A percentile compares a stretch with the other conserved stretches of the same genome.
Evolutionary conservation across 2,888 invertebrate genomes (phyloP).

Genomic region (Catocala fraxini): DNA sequence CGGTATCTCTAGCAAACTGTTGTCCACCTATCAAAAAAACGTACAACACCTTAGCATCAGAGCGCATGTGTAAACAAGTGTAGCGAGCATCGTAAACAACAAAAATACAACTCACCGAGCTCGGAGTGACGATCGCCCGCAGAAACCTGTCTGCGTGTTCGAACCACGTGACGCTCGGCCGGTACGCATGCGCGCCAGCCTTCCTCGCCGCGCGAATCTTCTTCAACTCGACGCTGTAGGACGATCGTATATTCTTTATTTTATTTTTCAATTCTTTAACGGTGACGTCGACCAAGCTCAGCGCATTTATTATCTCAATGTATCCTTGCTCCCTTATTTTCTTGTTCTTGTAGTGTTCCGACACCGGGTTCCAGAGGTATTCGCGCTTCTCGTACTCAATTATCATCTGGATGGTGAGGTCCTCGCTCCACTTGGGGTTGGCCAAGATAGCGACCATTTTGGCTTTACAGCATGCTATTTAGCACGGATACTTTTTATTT

Average conservation of each 20-base stretch:
- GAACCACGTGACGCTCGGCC: constrained; percentile 87
- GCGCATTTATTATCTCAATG: constrained; percentile 81
- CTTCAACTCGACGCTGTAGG: constrained; percentile 86
- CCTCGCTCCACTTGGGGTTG: constrained; percentile 86
- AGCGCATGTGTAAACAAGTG: constrained; percentile 61
- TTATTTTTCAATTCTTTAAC: constrained; percentile 86
- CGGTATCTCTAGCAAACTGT: constrained; percentile 80
- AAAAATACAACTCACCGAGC: constrained; percentile 78
- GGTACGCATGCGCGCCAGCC: constrained; percentile 86
- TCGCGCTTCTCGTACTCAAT: constrained; percentile 85
- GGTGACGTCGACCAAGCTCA: constrained; percentile 81
- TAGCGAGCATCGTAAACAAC: constrained; percentile 56
- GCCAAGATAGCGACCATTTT: constrained; percentile 83
- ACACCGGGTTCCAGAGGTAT: constrained; percentile 84
- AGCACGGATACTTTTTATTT: constrained; percentile 53
- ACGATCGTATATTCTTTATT: constrained; percentile 85
- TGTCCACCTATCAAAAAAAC: constrained; percentile 78
- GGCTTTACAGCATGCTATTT: constrained; percentile 72
- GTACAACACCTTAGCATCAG: constrained; percentile 44
- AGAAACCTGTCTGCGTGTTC: constrained; percentile 87
- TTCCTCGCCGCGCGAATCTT: constrained; percentile 86
- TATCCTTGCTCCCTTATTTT: constrained; percentile 84
- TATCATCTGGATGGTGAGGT: constrained; percentile 84
- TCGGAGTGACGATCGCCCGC: constrained; percentile 86
- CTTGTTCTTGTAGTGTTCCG: constrained; percentile 85